Conservation (phyloP, 2,888 invertebrate genomes). For the Deladenus siricidicola region DNA sequence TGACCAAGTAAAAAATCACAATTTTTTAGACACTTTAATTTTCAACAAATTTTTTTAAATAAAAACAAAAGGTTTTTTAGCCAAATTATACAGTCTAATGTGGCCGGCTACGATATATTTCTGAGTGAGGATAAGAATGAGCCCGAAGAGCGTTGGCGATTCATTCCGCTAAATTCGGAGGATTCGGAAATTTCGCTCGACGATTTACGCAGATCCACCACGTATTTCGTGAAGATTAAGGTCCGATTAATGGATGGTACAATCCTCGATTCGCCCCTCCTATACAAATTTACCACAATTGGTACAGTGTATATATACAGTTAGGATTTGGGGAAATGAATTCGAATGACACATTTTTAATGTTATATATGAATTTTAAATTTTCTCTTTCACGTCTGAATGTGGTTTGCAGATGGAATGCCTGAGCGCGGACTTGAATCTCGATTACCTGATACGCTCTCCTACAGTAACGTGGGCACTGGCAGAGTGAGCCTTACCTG, state of each 20-base stretch:
- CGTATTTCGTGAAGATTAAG: constrained; percentile 46
- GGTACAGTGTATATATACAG: neutral
- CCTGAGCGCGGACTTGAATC: constrained; percentile 10
- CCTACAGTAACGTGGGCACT: constrained; percentile 40
- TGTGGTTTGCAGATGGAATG: neutral
- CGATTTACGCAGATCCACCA: constrained; percentile 35
- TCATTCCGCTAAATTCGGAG: constrained; percentile 31
- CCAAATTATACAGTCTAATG: constrained; percentile 27
- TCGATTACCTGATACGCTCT: constrained; percentile 36
- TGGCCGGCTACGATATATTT: constrained; percentile 49
- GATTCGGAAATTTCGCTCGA: constrained; percentile 37
- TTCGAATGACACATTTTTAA: neutral
- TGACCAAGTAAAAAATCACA: no score
- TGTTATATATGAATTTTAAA: neutral
- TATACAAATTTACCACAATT: constrained; percentile 47
- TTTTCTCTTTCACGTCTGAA: neutral
- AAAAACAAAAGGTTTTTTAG: no score
- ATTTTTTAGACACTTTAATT: no score
- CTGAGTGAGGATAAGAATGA: constrained; percentile 40
- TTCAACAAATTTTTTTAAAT: no score
- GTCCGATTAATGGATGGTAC: constrained; percentile 42
- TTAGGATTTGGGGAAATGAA: neutral
- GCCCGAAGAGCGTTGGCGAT: constrained; percentile 38
- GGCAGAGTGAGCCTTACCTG: constrained; percentile 41
- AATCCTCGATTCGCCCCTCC: constrained; percentile 37